Percentiles rank a stretch among this genome's conserved stretches.
phyloP scores from a whole-genome alignment of 2,797 vertebrate species.

The Gymnoscopelus braueri region DNA sequence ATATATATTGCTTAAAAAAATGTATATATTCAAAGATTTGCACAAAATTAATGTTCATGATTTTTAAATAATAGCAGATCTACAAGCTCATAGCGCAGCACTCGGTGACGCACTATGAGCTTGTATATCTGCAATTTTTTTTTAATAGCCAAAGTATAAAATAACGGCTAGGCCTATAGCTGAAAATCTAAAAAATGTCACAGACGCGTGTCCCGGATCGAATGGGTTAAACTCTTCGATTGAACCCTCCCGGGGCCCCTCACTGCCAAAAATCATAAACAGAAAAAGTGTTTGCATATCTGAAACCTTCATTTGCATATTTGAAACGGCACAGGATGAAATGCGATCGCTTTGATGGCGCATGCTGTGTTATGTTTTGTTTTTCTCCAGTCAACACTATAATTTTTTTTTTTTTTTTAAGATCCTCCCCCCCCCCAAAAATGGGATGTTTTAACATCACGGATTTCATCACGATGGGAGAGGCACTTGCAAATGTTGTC shows the following conservation, averaged over 20 bases:
- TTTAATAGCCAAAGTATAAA: too few species aligned
- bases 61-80: too few species aligned
- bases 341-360: slow-evolving; percentile 57
- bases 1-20: too few species aligned
- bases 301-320: slow-evolving; percentile 39
- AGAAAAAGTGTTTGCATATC: slow-evolving; percentile 3
- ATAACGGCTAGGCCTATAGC: too few species aligned
- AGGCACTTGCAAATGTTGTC: slow-evolving; percentile 19
- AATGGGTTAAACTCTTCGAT: slow-evolving; percentile 75
- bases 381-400: slow-evolving; percentile 63
- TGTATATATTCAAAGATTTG: too few species aligned
- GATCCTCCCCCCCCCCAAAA: slow-evolving; percentile 36
- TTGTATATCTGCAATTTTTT: too few species aligned
- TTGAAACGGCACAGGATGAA: slow-evolving; percentile 35
- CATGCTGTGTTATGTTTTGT: slow-evolving; percentile 21
- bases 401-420: too few species aligned
- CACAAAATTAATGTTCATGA: too few species aligned
- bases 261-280: slow-evolving; percentile 38
- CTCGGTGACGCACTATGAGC: too few species aligned
- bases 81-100: too few species aligned
- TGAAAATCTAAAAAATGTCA: too few species aligned
- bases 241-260: slow-evolving; percentile 64
- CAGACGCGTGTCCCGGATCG: slow-evolving; percentile 23
- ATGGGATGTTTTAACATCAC: slow-evolving; percentile 60
- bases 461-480: slow-evolving; percentile 58